Evolutionary conservation across 2,888 invertebrate genomes (phyloP), one percentile per base, ranked within the genome.

Genomic region (Papilio protenor): DNA sequence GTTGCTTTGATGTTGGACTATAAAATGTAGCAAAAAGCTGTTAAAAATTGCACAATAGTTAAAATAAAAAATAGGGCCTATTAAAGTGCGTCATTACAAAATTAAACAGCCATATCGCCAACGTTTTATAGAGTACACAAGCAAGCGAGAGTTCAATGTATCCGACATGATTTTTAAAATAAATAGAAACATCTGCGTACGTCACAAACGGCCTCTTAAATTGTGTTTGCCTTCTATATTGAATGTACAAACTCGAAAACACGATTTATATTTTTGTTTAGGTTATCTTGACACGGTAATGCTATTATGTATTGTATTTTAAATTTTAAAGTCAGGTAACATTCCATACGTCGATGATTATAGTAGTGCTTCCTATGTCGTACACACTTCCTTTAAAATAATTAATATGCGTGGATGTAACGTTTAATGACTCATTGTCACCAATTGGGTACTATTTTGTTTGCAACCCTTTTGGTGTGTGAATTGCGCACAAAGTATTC

Each of bases 331-430:
- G 18, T 66, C 40, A 45, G 40, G 66, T 45, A 4, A 45, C 66
- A 40, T 45, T 21, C 66, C 21, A 45, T n/a, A 40, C 21, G 66
- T 69, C 21, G 14, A 69, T 45, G 21, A 69, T 73, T 73, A n/a
- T 23, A 21, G n/a, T 47, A 59, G 23, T 59, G 40, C 49, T 74
- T 77, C 79, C 81, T 78, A 73, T 59, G 76, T 75, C 52, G 40
- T 52, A 79, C 21, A 45, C 76, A 74, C 76, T 81, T 81, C 79
- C 79, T 78, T 73, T 55, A 61, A 40, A 74, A 75, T 40, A 69
- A 78, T 80, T 80, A 78, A 78, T 77, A 80, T 77, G 71, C 66
- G 66, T 59, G 75, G 73, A 79, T 77, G 45, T 66, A 73, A 74
- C 70, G 73, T 77, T 79, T 75, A 75, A 78, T 78, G 61, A 64